Evolutionary conservation across 2,797 vertebrate species (phyloP).

Genomic region (Propithecus deckenii): DNA sequence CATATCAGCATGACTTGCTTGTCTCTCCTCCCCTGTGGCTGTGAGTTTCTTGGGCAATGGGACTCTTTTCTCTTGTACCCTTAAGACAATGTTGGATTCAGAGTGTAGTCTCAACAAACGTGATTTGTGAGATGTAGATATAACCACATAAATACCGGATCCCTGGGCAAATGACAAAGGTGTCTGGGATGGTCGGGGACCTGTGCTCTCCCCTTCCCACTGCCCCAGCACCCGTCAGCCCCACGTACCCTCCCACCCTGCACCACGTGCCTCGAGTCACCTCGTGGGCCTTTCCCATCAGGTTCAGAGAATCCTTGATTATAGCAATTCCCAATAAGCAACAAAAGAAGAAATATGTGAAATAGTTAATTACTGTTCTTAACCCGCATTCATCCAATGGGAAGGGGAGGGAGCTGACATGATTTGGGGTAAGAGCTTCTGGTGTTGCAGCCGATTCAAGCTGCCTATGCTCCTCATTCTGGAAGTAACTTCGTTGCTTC

Average conservation of each 20-base stretch:
- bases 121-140: not conserved
- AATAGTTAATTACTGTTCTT: not conserved
- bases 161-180: not conserved
- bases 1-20: not conserved
- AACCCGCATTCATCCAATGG: not conserved
- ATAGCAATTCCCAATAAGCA: not conserved
- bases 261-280: not conserved
- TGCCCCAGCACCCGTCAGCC: not conserved
- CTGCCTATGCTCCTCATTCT: not conserved
- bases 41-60: not conserved
- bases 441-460: not conserved
- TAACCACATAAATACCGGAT: not conserved
- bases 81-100: not conserved
- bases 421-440: not conserved
- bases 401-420: not conserved
- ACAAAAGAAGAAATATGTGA: not conserved
- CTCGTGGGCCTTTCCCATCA: not conserved
- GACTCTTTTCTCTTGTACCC: not conserved
- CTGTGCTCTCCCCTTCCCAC: not conserved
- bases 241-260: not conserved
- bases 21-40: not conserved
- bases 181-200: too few species aligned
- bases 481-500: not conserved
- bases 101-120: not conserved
- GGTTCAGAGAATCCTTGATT: not conserved